A percentile compares a stretch with the other conserved stretches of the same genome.
Conservation (phyloP, 2,113 vertebrate genomes). For the Steatornis caripensis region DNA sequence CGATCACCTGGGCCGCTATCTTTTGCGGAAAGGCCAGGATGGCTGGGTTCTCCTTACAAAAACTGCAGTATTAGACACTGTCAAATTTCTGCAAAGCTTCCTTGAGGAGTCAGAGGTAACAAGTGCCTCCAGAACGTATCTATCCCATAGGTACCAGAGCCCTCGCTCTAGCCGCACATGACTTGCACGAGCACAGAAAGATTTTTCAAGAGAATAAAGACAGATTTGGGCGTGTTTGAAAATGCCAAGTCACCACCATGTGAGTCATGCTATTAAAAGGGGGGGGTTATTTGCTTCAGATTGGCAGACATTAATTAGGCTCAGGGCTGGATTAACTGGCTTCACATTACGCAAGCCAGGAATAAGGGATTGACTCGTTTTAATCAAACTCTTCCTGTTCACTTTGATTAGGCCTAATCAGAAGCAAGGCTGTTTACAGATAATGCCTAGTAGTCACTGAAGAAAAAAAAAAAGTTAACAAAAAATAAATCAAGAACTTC, state of each 20-base stretch:
- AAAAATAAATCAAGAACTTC: not conserved
- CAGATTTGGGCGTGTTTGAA: not conserved
- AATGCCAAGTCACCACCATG: rapidly evolving
- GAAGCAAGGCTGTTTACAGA: not conserved
- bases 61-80: not conserved
- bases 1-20: not conserved
- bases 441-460: not conserved
- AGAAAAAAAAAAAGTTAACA: not conserved
- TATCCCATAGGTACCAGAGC: not conserved
- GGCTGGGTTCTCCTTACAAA: not conserved
- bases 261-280: not conserved
- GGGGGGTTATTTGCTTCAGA: not conserved
- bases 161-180: not conserved
- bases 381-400: constrained; percentile 21
- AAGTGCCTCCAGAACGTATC: not conserved
- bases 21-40: not conserved
- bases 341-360: not conserved
- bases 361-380: not conserved
- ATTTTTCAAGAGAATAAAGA: not conserved
- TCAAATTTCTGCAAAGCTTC: not conserved
- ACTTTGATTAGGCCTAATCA: constrained; percentile 28
- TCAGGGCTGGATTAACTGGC: not conserved
- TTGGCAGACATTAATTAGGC: not conserved
- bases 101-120: not conserved
- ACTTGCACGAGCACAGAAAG: not conserved